Conservation (phyloP, 2,797 vertebrate genomes). For the Muscicapa comitata region DNA sequence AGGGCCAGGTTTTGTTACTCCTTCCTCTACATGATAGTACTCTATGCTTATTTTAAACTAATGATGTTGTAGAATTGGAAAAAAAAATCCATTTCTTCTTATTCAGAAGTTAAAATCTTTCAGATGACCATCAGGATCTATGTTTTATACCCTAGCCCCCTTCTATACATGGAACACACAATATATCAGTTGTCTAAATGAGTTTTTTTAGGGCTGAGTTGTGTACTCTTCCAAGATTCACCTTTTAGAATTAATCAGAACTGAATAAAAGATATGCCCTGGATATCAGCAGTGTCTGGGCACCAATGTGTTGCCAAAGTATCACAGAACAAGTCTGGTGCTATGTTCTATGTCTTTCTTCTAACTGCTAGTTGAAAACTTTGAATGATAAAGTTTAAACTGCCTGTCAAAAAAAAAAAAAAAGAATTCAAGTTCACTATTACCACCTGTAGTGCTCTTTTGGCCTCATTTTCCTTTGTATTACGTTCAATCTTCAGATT, state of each 20-base stretch:
- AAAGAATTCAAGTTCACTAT: not conserved
- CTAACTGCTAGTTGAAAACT: not conserved
- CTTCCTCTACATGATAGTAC: not conserved
- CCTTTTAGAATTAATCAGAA: not conserved
- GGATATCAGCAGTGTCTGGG: not conserved
- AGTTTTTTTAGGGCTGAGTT: not conserved
- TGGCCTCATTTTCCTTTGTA: not conserved
- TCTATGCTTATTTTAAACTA: not conserved
- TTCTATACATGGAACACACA: not conserved
- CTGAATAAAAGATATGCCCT: not conserved
- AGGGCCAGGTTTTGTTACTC: not conserved
- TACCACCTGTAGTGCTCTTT: not conserved
- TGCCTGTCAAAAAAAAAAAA: not conserved
- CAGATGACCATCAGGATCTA: not conserved
- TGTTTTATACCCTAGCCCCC: not conserved
- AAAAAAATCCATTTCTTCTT: not conserved
- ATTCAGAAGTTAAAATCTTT: not conserved
- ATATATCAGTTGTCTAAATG: not conserved
- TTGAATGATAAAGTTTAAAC: not conserved
- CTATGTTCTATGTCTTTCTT: not conserved
- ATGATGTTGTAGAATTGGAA: not conserved
- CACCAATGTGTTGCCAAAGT: not conserved
- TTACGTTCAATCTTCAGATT: not conserved
- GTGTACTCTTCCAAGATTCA: not conserved
- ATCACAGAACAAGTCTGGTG: not conserved